A percentile compares a stretch with the other conserved stretches of the same genome.
phyloP scores from a whole-genome alignment of 2,888 invertebrate genomes.

The Aphrophora alni region DNA sequence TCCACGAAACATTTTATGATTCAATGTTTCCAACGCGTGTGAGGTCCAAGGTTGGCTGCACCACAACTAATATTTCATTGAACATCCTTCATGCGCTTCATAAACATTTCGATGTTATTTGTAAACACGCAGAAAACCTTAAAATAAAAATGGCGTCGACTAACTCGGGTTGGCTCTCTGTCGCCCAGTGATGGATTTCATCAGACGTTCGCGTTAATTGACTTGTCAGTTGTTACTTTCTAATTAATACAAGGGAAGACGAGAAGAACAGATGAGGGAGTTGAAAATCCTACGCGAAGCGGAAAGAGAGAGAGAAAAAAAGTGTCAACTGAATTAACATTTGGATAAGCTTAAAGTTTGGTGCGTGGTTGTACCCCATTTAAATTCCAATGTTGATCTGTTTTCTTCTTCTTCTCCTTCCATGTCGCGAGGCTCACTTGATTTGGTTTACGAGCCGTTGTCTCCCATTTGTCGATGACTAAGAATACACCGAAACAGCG shows the following conservation, averaged over 20 bases:
- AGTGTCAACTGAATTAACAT: background rate
- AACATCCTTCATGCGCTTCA: background rate
- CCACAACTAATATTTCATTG: background rate
- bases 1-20: background rate
- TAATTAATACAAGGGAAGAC: background rate
- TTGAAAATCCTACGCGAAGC: background rate
- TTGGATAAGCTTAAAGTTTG: background rate
- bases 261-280: background rate
- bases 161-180: too few species aligned
- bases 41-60: background rate
- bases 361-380: background rate
- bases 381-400: background rate
- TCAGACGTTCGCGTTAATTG: background rate
- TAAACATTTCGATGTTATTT: background rate
- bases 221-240: background rate
- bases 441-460: background rate
- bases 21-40: background rate
- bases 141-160: background rate
- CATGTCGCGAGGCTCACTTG: background rate
- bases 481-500: background rate
- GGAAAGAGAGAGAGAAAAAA: background rate
- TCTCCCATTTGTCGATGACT: conserved; percentile 9
- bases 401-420: background rate
- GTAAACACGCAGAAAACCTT: background rate
- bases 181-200: background rate